Evolutionary conservation across 2,113 vertebrate species (phyloP).

Genomic region (Atherinomorus stipes): DNA sequence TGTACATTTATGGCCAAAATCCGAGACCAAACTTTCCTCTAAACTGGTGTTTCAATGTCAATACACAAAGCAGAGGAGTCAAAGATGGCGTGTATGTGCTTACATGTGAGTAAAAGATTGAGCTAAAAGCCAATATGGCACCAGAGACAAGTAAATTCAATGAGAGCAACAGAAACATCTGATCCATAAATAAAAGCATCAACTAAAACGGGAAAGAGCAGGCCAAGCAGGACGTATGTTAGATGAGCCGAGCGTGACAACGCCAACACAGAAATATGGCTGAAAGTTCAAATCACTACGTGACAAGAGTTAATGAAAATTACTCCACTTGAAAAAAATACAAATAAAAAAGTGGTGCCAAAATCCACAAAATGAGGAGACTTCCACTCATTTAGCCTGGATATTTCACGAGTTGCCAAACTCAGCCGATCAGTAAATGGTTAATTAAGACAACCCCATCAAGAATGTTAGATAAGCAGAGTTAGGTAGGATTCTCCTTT

Average conservation of each 20-base stretch:
- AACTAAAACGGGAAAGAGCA: constrained; percentile 63
- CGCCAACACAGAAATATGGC: constrained; percentile 39
- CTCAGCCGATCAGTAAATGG: constrained; percentile 38
- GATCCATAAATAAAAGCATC: constrained; percentile 64
- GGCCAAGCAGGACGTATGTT: constrained; percentile 19
- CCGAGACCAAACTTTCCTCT: constrained; percentile 9
- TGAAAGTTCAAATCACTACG: constrained; percentile 40
- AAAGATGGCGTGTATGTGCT: constrained; percentile 33
- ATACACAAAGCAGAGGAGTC: constrained; percentile 45
- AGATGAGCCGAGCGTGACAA: constrained; percentile 25
- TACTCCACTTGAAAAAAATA: constrained; percentile 21
- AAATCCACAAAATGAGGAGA: constrained; percentile 37
- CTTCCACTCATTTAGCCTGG: constrained; percentile 32
- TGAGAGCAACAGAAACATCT: constrained; percentile 38
- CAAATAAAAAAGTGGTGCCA: constrained; percentile 11
- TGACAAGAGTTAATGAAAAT: constrained; percentile 34
- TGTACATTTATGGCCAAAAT: constrained; percentile 30
- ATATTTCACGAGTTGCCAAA: constrained; percentile 36
- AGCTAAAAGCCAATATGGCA: constrained; percentile 68
- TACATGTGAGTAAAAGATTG: constrained; percentile 13
- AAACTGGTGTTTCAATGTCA: constrained; percentile 53
- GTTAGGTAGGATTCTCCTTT: constrained; percentile 35
- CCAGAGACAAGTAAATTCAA: constrained; percentile 57
- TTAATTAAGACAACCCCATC: constrained; percentile 54
- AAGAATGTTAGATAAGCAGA: constrained; percentile 61